Conservation (phyloP, 2,113 vertebrate genomes). For the Prolemur simus region DNA sequence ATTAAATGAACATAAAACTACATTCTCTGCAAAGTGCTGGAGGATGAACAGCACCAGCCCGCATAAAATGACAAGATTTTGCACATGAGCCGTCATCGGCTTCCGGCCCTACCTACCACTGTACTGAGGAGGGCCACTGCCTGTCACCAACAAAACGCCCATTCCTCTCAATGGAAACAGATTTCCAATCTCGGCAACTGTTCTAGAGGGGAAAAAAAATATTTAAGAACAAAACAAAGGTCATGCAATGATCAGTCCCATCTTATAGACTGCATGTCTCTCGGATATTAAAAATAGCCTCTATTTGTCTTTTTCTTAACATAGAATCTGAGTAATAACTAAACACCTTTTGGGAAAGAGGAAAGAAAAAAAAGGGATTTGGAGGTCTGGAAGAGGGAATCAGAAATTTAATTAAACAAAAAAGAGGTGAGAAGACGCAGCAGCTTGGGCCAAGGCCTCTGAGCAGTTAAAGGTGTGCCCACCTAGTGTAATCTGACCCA, state of each 20-base stretch:
- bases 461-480: neutral
- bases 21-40: conserved; percentile 84
- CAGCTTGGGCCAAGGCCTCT: neutral
- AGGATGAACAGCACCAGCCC: conserved; percentile 82
- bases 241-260: conserved; percentile 74
- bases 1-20: conserved; percentile 89
- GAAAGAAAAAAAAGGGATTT: neutral
- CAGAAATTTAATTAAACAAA: neutral
- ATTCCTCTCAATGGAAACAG: conserved; percentile 79
- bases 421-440: neutral
- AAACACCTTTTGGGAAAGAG: neutral
- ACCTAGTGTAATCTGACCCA: neutral
- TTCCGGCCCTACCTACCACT: conserved; percentile 79
- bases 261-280: conserved; percentile 68
- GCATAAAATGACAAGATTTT: conserved; percentile 82
- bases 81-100: conserved; percentile 78
- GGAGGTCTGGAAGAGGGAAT: neutral
- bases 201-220: conserved; percentile 67
- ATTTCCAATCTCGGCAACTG: conserved; percentile 75
- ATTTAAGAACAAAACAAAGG: conserved; percentile 78
- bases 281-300: conserved; percentile 70
- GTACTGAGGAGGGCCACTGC: conserved; percentile 74
- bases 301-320: neutral
- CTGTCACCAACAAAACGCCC: conserved; percentile 81
- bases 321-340: neutral